A percentile compares a stretch with the other conserved stretches of the same genome.
Evolutionary conservation across 2,888 invertebrate species (phyloP).

Genomic region (Meta bourneti): DNA sequence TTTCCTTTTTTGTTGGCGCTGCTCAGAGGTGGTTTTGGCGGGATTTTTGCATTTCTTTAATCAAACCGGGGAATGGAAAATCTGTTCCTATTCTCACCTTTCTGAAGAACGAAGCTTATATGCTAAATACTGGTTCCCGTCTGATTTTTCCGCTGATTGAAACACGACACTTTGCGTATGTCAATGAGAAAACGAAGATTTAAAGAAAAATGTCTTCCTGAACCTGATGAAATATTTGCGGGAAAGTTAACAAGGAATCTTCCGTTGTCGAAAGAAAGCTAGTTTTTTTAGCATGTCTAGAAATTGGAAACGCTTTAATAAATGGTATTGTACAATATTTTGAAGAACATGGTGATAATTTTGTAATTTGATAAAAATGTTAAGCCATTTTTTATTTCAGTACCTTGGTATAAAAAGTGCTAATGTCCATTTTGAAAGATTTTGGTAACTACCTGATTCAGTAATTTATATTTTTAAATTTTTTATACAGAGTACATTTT

Average conservation of each 20-base stretch:
- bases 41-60: conserved; percentile 30
- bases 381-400: too few species aligned
- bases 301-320: too few species aligned
- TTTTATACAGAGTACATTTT: too few species aligned
- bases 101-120: neutral
- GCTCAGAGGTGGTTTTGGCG: neutral
- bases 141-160: neutral
- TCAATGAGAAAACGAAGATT: neutral
- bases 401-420: too few species aligned
- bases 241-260: neutral
- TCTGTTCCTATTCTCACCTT: neutral
- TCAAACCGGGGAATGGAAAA: neutral
- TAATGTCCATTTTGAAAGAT: too few species aligned
- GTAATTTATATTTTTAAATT: too few species aligned
- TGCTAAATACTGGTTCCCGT: neutral
- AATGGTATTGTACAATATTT: too few species aligned
- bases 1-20: neutral
- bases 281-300: too few species aligned
- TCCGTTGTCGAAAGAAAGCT: too few species aligned
- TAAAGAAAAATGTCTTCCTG: neutral
- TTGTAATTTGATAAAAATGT: too few species aligned
- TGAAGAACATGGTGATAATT: too few species aligned
- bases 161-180: neutral
- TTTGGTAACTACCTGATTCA: too few species aligned
- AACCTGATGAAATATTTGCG: neutral